Evolutionary conservation across 1,140 invertebrate species (phyloP).

Genomic region (Trypoxylus dichotomus): DNA sequence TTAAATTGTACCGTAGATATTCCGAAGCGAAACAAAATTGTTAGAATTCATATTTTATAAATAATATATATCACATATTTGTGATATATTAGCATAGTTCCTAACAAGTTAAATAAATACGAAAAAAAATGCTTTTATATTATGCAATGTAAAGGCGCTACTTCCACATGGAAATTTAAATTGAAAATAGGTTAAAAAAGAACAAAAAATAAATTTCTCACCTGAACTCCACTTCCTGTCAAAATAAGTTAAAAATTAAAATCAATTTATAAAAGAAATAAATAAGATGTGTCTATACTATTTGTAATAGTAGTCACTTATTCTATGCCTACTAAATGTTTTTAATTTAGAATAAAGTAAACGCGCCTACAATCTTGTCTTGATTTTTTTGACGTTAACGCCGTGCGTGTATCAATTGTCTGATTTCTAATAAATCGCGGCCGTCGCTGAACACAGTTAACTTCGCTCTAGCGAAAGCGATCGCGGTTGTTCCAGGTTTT

Average conservation of each 20-base stretch:
- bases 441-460: not conserved
- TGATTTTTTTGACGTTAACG: too few species aligned
- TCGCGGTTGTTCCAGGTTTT: not conserved
- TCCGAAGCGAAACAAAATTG: not conserved
- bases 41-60: not conserved
- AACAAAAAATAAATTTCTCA: not conserved
- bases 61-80: not conserved
- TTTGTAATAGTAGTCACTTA: too few species aligned
- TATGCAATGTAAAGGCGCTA: not conserved
- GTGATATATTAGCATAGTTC: too few species aligned
- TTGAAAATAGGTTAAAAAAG: not conserved
- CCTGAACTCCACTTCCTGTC: not conserved
- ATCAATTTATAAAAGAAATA: too few species aligned
- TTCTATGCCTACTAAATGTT: too few species aligned
- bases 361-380: too few species aligned
- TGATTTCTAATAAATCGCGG: not conserved
- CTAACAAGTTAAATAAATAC: too few species aligned
- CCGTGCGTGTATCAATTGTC: not conserved
- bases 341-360: too few species aligned
- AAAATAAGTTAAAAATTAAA: too few species aligned
- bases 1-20: too few species aligned
- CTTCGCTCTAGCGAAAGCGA: not conserved
- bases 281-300: too few species aligned
- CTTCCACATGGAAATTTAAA: not conserved
- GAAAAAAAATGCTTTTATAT: too few species aligned